Percentiles rank a stretch among this genome's conserved stretches.
phyloP scores from a whole-genome alignment of 2,797 vertebrate species.

The Tachyglossus aculeatus region DNA sequence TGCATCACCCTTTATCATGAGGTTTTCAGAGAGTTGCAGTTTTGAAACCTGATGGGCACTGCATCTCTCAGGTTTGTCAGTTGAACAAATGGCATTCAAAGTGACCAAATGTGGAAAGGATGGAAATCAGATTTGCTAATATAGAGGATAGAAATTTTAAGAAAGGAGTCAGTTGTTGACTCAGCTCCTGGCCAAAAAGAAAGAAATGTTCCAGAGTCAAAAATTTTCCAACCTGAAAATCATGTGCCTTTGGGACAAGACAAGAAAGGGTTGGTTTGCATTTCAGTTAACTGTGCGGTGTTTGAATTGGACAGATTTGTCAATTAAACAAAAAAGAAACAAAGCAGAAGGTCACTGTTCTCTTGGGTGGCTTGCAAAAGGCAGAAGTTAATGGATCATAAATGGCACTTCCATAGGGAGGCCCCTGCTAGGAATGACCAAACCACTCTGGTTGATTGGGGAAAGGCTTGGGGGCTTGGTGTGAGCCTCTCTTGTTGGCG shows the following conservation, averaged over 20 bases:
- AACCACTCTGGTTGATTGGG: neutral
- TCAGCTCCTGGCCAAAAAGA: no score
- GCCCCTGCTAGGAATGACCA: neutral
- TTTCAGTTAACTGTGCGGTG: slow-evolving; percentile 27
- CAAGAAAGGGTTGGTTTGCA: neutral
- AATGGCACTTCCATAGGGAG: neutral
- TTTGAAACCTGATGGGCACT: slow-evolving; percentile 12
- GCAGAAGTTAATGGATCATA: neutral
- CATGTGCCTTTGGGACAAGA: slow-evolving; percentile 29
- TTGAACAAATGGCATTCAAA: slow-evolving; percentile 7
- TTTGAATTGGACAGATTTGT: slow-evolving; percentile 18
- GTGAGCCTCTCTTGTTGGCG: no score
- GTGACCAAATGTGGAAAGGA: slow-evolving; percentile 25
- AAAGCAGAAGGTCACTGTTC: slow-evolving; percentile 21
- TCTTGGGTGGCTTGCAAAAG: neutral
- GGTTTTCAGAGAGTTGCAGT: no score
- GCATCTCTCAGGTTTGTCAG: neutral
- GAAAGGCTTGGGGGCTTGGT: neutral
- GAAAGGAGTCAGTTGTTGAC: no score
- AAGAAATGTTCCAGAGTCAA: slow-evolving; percentile 39
- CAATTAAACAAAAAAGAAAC: slow-evolving; percentile 16
- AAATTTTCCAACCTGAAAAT: slow-evolving; percentile 38
- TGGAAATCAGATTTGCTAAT: slow-evolving; percentile 22
- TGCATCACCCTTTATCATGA: no score
- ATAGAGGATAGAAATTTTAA: neutral